These are phyloP conservation scores for Drosophila chauvacae DNA, from an alignment of 1,140 invertebrate genomes.

Conservation along the genomic window DNA sequence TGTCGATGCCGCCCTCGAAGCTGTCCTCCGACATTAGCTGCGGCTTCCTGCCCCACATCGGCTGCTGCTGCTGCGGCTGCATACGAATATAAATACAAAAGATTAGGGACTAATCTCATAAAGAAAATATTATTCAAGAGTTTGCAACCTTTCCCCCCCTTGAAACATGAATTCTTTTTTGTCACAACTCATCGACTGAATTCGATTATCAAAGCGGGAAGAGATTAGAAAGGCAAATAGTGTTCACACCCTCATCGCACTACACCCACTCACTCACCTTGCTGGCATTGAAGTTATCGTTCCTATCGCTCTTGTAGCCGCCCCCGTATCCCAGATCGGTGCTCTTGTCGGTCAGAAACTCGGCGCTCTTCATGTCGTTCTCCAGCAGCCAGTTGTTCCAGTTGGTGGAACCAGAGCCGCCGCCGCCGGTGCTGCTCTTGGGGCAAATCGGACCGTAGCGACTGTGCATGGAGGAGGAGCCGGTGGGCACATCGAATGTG, in stretches of 20 bases:
- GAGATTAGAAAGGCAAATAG: conserved; percentile 3
- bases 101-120: not conserved
- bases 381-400: conserved; percentile 67
- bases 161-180: not conserved
- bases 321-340: conserved; percentile 51
- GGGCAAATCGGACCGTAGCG: conserved; percentile 94
- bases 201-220: not conserved
- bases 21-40: conserved; percentile 71
- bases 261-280: conserved; percentile 52
- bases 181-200: not conserved
- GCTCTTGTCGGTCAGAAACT: conserved; percentile 31
- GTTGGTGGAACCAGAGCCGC: conserved; percentile 18
- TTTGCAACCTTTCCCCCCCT: not conserved
- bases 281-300: conserved; percentile 56
- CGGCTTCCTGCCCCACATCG: conserved; percentile 58
- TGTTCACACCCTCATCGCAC: not conserved
- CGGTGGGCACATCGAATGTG: conserved; percentile 90
- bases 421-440: conserved; percentile 84
- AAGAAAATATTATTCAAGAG: not conserved
- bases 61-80: conserved; percentile 25
- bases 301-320: conserved; percentile 51
- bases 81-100: not conserved
- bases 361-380: conserved; percentile 41
- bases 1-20: conserved; percentile 75
- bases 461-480: conserved; percentile 85